Evolutionary conservation across 2,113 vertebrate genomes (phyloP), one percentile per base, ranked within the genome.

Genomic region (Ictalurus punctatus): DNA sequence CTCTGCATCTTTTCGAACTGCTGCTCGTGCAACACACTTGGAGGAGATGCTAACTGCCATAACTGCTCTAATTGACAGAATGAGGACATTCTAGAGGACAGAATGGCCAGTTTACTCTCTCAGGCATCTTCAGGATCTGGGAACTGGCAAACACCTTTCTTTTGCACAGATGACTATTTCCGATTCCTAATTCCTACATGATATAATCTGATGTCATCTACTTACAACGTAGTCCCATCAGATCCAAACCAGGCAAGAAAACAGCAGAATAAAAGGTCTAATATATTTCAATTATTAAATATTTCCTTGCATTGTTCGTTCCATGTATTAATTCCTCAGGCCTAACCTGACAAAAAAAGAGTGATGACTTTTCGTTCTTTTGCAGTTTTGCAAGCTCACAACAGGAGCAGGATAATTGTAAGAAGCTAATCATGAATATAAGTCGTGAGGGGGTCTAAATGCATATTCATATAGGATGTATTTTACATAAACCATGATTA

Each of bases 391-490:
- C 2, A 74, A 74, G 23, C 40, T 78, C 74, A 56, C 44, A 48
- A 19, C 76, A 80, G 76, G 48, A 52, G 25, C 48, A 80, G 14
- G 52, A 81, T 58, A 58, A 59, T 23, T 81, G 21, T 81, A 56
- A 56, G n/a, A 82, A 82, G 52, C 79, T 34, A 82, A 82, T 82
- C 54, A 82, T 21, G 54, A 34, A 82, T 37, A 58, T 17, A 56
- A 58, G 34, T 34, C 21, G n/a, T 21, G 54, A 59, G 52, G 54
- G 14, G 27, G 48, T 83, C 21, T 61, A 83, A 83, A 59, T 83
- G 80, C 78, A 81, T 81, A 81, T 81, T 81, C 52, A 81, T 58
- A 63, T 83, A 63, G 58, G 81, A 83, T 61, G 81, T 40, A 59
- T 83, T 83, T 61, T 37, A 59, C 30, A 61, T 81, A 81, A 81